Percentiles rank a stretch among this genome's conserved stretches.
Evolutionary conservation across 1,140 invertebrate genomes (phyloP).

Genomic region (Bacillus rossius): DNA sequence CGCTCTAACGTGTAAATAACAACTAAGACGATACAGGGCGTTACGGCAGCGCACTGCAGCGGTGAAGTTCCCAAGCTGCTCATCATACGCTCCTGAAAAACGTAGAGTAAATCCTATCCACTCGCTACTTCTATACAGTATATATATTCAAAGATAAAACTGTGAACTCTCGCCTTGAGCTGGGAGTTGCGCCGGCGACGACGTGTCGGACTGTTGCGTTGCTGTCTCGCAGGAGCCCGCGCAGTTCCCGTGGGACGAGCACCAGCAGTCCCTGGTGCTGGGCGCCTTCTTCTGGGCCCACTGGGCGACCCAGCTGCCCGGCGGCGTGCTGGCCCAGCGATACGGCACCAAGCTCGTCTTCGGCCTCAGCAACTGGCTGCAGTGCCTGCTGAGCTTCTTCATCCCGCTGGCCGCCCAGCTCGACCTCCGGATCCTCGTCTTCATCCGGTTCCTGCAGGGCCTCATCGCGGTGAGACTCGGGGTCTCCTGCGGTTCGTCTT

Average conservation of each 20-base stretch:
- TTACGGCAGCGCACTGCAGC: too few relatives aligned
- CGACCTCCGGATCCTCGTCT: constrained; percentile 54
- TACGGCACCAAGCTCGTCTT: constrained; percentile 68
- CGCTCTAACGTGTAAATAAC: too few relatives aligned
- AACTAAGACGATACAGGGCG: too few relatives aligned
- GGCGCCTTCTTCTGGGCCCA: constrained; percentile 72
- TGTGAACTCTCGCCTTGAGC: too few relatives aligned
- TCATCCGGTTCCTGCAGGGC: constrained; percentile 63
- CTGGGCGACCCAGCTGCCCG: constrained; percentile 66
- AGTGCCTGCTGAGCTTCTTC: constrained; percentile 60
- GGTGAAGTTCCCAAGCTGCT: too few relatives aligned
- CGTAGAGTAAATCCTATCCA: too few relatives aligned
- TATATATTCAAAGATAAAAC: too few relatives aligned
- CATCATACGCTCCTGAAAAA: too few relatives aligned
- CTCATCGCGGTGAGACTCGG: constrained; percentile 57
- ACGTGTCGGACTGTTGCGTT: too few relatives aligned
- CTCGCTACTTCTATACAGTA: too few relatives aligned
- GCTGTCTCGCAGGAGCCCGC: constrained; percentile 19
- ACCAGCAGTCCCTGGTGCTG: constrained; percentile 59
- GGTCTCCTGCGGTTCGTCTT: too few relatives aligned
- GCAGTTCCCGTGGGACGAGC: constrained; percentile 60
- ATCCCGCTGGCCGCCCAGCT: constrained; percentile 58
- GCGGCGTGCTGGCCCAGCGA: constrained; percentile 60
- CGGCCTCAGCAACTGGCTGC: constrained; percentile 59
- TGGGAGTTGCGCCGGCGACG: too few relatives aligned